Percentiles rank a stretch among this genome's conserved stretches.
These are phyloP conservation scores for Myodes glareolus DNA, from an alignment of 2,113 vertebrate genomes.

Conservation along the genomic window DNA sequence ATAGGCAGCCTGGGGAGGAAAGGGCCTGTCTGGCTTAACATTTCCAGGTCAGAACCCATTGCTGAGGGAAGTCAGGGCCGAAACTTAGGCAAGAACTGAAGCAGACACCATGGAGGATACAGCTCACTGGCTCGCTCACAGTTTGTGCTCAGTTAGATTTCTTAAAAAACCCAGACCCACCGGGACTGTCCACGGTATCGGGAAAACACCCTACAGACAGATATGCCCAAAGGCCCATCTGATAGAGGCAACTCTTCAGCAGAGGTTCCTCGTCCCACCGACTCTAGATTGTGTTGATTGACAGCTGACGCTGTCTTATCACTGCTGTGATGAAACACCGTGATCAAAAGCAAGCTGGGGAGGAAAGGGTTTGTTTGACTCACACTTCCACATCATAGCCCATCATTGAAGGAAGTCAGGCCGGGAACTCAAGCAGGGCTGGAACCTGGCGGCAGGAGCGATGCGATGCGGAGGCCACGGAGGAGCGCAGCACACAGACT, in stretches of 20 bases:
- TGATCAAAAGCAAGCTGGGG: background rate
- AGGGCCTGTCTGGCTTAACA: background rate
- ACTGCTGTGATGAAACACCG: background rate
- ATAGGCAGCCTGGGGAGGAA: background rate
- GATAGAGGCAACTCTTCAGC: background rate
- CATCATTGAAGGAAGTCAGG: background rate
- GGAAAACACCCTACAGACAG: background rate
- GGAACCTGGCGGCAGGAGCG: background rate
- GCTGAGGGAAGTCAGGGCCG: background rate
- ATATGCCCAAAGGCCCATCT: background rate
- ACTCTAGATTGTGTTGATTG: background rate
- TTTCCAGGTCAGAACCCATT: background rate
- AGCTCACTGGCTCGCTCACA: background rate
- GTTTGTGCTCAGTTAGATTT: background rate
- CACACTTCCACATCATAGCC: background rate
- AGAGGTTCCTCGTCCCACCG: background rate
- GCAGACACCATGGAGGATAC: background rate
- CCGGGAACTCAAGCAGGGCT: background rate
- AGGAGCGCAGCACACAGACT: background rate
- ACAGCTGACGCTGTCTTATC: background rate
- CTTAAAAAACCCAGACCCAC: background rate
- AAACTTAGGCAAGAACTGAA: background rate
- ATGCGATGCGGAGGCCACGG: background rate
- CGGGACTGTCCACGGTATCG: no score
- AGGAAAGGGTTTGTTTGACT: background rate